Percentiles rank a stretch among this genome's conserved stretches.
These are phyloP conservation scores for Platycheirus rosarum DNA, from an alignment of 2,888 invertebrate species.

Conservation along the genomic window DNA sequence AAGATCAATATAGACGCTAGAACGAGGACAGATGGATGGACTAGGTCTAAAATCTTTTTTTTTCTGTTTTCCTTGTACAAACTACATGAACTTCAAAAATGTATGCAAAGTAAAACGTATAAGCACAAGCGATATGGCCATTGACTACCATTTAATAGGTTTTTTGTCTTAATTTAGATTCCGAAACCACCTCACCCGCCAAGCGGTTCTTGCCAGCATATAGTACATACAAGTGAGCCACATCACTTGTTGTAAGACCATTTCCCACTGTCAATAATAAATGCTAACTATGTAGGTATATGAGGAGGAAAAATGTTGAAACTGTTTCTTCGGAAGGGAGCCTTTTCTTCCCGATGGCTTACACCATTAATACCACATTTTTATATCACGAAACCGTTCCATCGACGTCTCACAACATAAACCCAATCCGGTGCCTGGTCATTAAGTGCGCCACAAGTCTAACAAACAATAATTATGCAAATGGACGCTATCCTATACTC, in stretches of 20 bases:
- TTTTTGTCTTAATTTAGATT: constrained; percentile 25
- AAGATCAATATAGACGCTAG: no score
- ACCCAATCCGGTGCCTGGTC: constrained; percentile 71
- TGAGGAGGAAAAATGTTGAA: constrained; percentile 29
- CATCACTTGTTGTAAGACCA: neutral
- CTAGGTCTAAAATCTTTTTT: no score
- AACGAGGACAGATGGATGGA: no score
- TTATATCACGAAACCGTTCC: constrained; percentile 59
- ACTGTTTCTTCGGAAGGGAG: constrained; percentile 70
- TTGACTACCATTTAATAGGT: constrained; percentile 59
- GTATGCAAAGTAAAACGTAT: constrained; percentile 37
- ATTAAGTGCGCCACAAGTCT: constrained; percentile 74
- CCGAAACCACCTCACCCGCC: neutral
- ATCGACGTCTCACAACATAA: constrained; percentile 73
- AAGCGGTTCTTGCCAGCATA: no score
- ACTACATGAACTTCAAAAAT: no score
- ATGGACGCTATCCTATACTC: constrained; percentile 42
- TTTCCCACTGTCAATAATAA: constrained; percentile 59
- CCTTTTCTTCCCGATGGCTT: constrained; percentile 15
- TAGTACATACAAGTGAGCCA: no score
- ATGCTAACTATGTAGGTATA: neutral
- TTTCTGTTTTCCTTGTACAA: no score
- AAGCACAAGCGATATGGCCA: constrained; percentile 52
- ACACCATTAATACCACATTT: constrained; percentile 31
- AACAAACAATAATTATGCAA: constrained; percentile 74